These are phyloP conservation scores for Baronia brevicornis DNA, from an alignment of 2,888 invertebrate genomes.

Conservation along the genomic window DNA sequence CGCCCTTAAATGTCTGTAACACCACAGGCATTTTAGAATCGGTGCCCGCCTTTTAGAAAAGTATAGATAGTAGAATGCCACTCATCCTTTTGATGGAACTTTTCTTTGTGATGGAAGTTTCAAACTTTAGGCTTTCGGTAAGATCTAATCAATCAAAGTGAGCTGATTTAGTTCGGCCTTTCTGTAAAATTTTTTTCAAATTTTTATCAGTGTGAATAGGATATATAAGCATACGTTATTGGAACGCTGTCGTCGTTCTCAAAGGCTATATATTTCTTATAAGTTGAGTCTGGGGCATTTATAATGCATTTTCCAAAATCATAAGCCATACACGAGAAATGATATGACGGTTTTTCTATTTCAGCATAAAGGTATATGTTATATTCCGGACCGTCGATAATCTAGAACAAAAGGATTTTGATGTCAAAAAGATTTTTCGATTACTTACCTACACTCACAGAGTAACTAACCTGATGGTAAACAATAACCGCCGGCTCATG, in stretches of 20 bases:
- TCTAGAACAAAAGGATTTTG: constrained; percentile 47
- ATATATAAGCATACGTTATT: constrained; percentile 37
- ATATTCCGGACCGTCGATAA: constrained; percentile 80
- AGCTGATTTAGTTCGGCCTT: too few species aligned
- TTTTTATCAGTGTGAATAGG: not conserved
- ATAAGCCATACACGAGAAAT: constrained; percentile 77
- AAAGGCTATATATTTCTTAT: constrained; percentile 57
- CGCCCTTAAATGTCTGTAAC: too few species aligned
- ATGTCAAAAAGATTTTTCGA: not conserved
- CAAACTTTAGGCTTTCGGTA: not conserved
- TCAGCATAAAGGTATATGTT: constrained; percentile 73
- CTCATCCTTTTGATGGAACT: too few species aligned
- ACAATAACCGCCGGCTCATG: too few species aligned
- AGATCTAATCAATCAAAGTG: not conserved
- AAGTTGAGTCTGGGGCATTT: constrained; percentile 61
- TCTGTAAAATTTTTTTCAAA: not conserved
- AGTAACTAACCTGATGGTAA: too few species aligned
- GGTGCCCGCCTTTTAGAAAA: too few species aligned
- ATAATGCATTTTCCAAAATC: constrained; percentile 81
- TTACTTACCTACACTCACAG: not conserved
- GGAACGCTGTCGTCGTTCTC: constrained; percentile 47
- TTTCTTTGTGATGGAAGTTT: not conserved
- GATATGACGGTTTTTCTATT: constrained; percentile 72
- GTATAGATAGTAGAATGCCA: too few species aligned
- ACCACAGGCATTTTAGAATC: too few species aligned